Percentiles rank a stretch among this genome's conserved stretches.
phyloP scores from a whole-genome alignment of 2,113 vertebrate species.

The Cisticola juncidis region DNA sequence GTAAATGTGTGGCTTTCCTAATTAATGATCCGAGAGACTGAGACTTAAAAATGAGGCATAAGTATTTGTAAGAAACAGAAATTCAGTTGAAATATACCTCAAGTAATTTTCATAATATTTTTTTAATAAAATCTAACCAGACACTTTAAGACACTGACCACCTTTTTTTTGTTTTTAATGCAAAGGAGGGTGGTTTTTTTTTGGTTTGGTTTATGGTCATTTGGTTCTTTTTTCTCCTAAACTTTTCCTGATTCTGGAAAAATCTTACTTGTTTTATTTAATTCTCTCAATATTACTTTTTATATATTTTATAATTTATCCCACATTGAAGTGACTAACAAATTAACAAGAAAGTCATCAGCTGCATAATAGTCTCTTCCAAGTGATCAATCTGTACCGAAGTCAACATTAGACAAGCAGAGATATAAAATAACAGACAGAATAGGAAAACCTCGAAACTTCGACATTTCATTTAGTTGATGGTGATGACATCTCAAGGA shows the following conservation, averaged over 20 bases:
- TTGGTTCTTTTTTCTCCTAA: neutral
- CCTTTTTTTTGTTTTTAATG: neutral
- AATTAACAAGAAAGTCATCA: neutral
- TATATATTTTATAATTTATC: neutral
- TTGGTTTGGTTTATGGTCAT: neutral
- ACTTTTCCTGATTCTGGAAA: neutral
- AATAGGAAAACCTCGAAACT: neutral
- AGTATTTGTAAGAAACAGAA: neutral
- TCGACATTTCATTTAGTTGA: neutral
- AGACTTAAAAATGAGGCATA: neutral
- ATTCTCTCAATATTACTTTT: neutral
- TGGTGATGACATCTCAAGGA: neutral
- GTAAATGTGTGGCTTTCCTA: neutral
- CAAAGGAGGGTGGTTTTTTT: neutral
- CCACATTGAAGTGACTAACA: neutral
- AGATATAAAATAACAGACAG: neutral
- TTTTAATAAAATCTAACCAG: neutral
- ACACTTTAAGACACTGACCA: fast-evolving
- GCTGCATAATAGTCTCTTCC: neutral
- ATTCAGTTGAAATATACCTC: neutral
- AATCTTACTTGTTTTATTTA: neutral
- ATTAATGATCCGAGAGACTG: neutral
- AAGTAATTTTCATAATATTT: neutral
- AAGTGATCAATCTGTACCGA: neutral
- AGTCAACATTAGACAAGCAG: neutral